Base-by-base conservation (phyloP, 2,888 invertebrate species). In the Idaea dimidiata region DNA sequence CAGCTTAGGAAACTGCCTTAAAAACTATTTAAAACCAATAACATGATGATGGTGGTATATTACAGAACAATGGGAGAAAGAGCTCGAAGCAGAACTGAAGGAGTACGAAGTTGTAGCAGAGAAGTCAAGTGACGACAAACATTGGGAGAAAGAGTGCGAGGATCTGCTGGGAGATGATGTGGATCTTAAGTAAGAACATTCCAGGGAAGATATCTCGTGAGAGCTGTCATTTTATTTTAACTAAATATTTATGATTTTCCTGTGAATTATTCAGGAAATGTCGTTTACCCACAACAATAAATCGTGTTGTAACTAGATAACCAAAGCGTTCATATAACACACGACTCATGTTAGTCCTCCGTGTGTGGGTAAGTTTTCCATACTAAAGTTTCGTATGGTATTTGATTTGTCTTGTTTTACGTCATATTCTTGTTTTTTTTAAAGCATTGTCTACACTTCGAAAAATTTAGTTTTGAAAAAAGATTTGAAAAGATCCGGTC, bases 31-130 rank as follows among this genome's bases (percentile, higher is more conserved):
- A 17, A 57, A 16, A 55, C 17, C 24, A 32, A 59, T 58, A 60
- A 24, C 0, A 17, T 43, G 59, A 17, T 43, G 59, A 43, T 14
- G 8, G 14, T 16, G 10, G 16, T 58, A 59, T 63, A 59, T 89
- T 89, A 93, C 96, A 95, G 97, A 97, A 89, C 97, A 98, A 93
- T 98, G 98, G 98, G 99, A 99, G 93, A 97, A 97, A 85, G 98
- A 99, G 90, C 93, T 99, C 82, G 98, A 98, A 84, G 97, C 97
- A 59, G 98, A 99, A 91, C 94, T 99, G 75, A 97, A 97, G 87
- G 98, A 98, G 85, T 99, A 97, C 88, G 98, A 99, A 90, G 97
- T 98, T 74, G 97, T 98, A 57, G 91, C 90, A 0, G 91, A 88
- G 33, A 90, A 89, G 74, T 79, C 83, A 1, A 81, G 74, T 0